phyloP scores from a whole-genome alignment of 2,113 vertebrate species.

The Ahaetulla prasina region DNA sequence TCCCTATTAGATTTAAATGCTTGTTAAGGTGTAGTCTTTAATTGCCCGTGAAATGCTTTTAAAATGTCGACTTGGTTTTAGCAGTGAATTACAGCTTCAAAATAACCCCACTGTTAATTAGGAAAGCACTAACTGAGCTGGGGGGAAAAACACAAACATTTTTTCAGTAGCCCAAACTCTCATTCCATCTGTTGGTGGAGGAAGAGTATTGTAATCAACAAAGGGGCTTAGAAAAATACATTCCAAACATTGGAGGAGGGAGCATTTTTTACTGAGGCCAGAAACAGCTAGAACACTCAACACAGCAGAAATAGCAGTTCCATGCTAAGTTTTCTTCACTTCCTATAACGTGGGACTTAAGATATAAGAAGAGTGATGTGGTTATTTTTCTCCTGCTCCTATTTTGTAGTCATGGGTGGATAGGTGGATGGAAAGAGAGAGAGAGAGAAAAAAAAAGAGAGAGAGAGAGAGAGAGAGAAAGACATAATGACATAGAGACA shows the following conservation, averaged over 20 bases:
- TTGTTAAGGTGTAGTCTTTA: conserved; percentile 9
- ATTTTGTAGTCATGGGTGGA: not conserved
- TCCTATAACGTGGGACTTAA: not conserved
- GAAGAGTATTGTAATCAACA: not conserved
- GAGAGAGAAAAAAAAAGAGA: not conserved
- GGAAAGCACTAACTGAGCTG: not conserved
- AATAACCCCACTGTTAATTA: conserved; percentile 16
- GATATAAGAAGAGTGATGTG: not conserved
- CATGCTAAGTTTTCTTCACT: not conserved
- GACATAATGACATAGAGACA: not conserved
- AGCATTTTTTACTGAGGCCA: not conserved
- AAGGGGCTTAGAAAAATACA: not conserved
- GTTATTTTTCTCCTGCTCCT: not conserved
- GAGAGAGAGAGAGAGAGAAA: accelerated
- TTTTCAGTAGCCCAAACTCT: not conserved
- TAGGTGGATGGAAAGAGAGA: not conserved
- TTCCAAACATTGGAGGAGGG: not conserved
- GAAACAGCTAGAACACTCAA: not conserved
- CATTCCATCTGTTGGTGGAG: not conserved
- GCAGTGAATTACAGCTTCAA: not conserved
- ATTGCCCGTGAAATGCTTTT: conserved; percentile 23
- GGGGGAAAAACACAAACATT: not conserved
- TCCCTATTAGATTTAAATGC: not conserved
- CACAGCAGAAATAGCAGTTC: not conserved
- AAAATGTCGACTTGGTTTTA: not conserved